Evolutionary conservation across 2,797 vertebrate genomes (phyloP).

Genomic region (Anas flavirostris): DNA sequence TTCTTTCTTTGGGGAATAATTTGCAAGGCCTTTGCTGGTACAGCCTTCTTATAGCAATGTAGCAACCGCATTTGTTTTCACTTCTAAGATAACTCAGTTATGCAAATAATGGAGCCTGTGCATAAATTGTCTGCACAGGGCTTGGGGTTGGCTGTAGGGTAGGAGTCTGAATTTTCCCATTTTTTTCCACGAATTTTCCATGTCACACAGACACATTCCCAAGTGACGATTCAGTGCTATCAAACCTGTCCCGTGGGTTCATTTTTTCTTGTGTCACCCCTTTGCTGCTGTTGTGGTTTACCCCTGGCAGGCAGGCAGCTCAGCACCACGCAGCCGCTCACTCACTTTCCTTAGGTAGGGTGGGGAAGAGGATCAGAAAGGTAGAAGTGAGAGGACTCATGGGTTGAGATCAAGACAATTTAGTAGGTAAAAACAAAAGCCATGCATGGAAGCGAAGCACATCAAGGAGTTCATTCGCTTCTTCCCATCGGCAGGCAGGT

Average conservation of each 20-base stretch:
- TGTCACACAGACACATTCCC: background rate
- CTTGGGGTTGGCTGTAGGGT: accelerated
- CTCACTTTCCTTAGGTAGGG: too few relatives aligned
- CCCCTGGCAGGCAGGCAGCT: too few relatives aligned
- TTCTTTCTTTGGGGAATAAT: accelerated
- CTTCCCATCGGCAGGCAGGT: too few relatives aligned
- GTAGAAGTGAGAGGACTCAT: too few relatives aligned
- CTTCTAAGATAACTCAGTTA: accelerated
- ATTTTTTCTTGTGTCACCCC: background rate
- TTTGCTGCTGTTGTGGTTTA: background rate
- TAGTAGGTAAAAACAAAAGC: too few relatives aligned
- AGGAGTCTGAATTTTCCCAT: accelerated
- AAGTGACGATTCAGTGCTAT: background rate
- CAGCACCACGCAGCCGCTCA: too few relatives aligned
- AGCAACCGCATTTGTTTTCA: accelerated
- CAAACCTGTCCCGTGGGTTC: background rate
- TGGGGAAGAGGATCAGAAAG: too few relatives aligned
- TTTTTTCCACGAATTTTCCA: too few relatives aligned
- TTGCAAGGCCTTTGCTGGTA: too few relatives aligned
- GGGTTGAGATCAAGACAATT: too few relatives aligned
- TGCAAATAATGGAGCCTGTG: accelerated
- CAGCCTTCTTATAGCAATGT: background rate
- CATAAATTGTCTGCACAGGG: background rate
- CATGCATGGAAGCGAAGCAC: too few relatives aligned
- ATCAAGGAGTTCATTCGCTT: too few relatives aligned